Conservation (phyloP, 2,888 invertebrate genomes). For the Heliconius erato region DNA sequence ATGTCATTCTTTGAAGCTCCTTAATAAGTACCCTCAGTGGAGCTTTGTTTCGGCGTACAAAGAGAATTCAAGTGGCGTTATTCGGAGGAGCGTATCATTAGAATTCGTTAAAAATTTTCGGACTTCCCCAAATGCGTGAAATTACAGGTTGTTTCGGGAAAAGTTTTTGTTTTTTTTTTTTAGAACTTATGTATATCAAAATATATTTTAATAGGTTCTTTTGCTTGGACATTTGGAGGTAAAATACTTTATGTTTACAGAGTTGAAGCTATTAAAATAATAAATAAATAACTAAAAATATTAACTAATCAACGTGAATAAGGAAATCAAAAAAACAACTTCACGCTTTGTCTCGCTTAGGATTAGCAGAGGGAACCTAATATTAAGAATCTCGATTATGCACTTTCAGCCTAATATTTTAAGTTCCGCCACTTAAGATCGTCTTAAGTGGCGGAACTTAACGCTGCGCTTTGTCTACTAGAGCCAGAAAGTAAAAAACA, state of each 20-base stretch:
- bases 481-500: not conserved
- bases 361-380: not conserved
- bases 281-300: no score
- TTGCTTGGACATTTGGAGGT: no score
- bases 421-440: not conserved
- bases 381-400: not conserved
- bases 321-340: not conserved
- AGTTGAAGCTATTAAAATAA: no score
- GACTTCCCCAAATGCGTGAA: not conserved
- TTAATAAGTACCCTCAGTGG: constrained; percentile 38
- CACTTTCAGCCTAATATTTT: not conserved
- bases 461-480: not conserved
- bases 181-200: not conserved
- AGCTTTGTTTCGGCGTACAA: constrained; percentile 36
- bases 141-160: not conserved
- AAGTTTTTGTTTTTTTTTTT: no score
- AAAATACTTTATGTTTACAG: no score
- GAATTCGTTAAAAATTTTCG: constrained; percentile 16
- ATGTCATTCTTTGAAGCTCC: constrained; percentile 39
- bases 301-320: no score
- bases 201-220: not conserved
- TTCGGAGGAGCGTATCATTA: constrained; percentile 34
- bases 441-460: not conserved
- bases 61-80: constrained; percentile 37
- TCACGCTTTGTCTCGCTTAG: not conserved